Percentiles rank a stretch among this genome's conserved stretches.
Conservation (phyloP, 2,888 invertebrate genomes). For the Caenorhabditis japonica region DNA sequence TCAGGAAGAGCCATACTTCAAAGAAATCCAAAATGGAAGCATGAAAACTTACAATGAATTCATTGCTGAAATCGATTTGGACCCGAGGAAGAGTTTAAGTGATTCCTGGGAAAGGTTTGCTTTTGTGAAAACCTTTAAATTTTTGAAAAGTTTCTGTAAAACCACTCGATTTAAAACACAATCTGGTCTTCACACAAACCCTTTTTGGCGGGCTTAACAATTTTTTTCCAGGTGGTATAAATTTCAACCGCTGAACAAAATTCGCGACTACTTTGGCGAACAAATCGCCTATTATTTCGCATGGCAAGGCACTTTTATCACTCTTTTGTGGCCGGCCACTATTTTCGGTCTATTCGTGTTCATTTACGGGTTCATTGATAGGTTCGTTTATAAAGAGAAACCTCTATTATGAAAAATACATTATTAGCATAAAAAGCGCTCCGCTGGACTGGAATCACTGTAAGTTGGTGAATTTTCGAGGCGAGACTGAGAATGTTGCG, state of each 20-base stretch:
- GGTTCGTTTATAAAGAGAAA: constrained; percentile 13
- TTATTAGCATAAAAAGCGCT: constrained; percentile 32
- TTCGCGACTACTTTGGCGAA: constrained; percentile 79
- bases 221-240: constrained; percentile 46
- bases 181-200: background rate
- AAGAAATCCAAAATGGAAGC: constrained; percentile 55
- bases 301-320: constrained; percentile 79
- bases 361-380: constrained; percentile 76
- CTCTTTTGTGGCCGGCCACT: constrained; percentile 78
- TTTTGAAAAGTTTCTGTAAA: constrained; percentile 3
- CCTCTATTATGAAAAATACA: background rate
- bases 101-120: constrained; percentile 51
- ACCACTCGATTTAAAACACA: no score
- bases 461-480: constrained; percentile 26
- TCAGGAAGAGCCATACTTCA: constrained; percentile 65
- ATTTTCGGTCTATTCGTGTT: constrained; percentile 78
- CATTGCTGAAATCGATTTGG: constrained; percentile 51
- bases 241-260: constrained; percentile 57
- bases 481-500: constrained; percentile 34
- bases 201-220: background rate
- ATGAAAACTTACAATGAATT: constrained; percentile 45
- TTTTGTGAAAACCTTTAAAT: background rate
- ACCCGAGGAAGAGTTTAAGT: constrained; percentile 47
- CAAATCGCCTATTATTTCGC: constrained; percentile 80
- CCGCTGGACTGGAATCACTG: constrained; percentile 44